Base-by-base conservation (phyloP, 2,888 invertebrate species). In the Calephelis perditalis region DNA sequence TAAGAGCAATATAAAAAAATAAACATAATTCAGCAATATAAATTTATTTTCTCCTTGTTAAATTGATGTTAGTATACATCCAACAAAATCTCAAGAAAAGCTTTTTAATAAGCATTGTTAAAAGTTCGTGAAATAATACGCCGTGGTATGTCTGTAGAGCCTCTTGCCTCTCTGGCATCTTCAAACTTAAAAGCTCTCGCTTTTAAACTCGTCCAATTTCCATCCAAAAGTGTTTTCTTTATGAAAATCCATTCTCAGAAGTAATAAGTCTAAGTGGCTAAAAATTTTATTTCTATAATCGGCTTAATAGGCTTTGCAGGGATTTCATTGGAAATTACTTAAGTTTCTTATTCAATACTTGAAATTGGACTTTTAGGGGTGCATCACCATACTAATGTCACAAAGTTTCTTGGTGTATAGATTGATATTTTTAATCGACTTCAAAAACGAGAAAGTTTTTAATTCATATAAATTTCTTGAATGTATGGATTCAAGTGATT, bases 151-250 rank as follows among this genome's bases (percentile, higher is more conserved):
- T 35, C 49, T 52, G 10, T 26, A 52, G 52, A 35, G 52, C 26
- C 52, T 52, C 52, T 52, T 49, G 49, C 49, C 49, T 49, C 49
- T 49, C 26, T 52, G 52, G 55, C 56, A 36, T 46, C 59, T 46
- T 59, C 56, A 59, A 9, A 55, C 15, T 59, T 55, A 55, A 59
- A 54, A 56, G 59, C 59, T 56, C 46, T 52, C 52, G 26, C 52
- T 59, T 55, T 57, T 45, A 44, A 45, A 45, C 57, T 57, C 46
- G 43, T 35, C 57, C 55, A 37, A 45, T 59, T 54, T 56, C 12
- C 52, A 43, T 55, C 36, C 10, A 10, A 45, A 40, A 60, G 55
- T 15, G 37, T 55, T 36, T 55, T 37, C 59, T 60, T 60, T 56
- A 60, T 56, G 11, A 56, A 46, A 60, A 56, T 56, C 46, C 56